Conservation (phyloP, 2,888 invertebrate species). For the Invenusta paracnida region DNA sequence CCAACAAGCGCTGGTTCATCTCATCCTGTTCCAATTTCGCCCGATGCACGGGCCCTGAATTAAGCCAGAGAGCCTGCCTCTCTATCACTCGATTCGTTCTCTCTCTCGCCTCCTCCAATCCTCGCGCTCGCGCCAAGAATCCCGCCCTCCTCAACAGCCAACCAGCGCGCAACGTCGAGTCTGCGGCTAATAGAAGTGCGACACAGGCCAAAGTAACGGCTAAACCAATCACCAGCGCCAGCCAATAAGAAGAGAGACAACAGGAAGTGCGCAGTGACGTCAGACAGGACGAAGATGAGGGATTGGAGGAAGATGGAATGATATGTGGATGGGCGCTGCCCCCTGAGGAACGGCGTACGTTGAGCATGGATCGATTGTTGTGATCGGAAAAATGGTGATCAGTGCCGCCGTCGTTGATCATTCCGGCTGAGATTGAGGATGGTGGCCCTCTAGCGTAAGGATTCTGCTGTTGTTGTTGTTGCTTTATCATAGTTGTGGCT, state of each 20-base stretch:
- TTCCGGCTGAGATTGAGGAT: too few species aligned
- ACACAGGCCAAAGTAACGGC: background rate
- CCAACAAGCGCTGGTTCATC: background rate
- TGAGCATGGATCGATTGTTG: background rate
- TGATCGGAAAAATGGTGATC: too few species aligned
- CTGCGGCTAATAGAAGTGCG: background rate
- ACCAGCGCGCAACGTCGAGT: background rate
- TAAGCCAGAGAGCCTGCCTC: background rate
- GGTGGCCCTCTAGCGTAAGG: too few species aligned
- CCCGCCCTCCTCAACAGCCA: background rate
- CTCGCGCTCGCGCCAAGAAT: background rate
- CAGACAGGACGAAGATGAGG: background rate
- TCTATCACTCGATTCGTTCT: background rate
- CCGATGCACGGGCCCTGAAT: background rate
- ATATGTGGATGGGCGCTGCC: background rate
- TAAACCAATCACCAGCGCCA: background rate
- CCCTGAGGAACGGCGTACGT: background rate
- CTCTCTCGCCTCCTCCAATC: background rate
- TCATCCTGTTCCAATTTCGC: background rate
- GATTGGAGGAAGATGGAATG: background rate
- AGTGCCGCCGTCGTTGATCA: too few species aligned
- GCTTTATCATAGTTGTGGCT: too few species aligned
- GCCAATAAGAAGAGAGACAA: conserved; percentile 7
- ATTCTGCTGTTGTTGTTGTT: too few species aligned
- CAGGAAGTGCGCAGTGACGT: background rate